Conservation (phyloP, 2,113 vertebrate genomes). For the Calyptommatus sinebrachiatus region DNA sequence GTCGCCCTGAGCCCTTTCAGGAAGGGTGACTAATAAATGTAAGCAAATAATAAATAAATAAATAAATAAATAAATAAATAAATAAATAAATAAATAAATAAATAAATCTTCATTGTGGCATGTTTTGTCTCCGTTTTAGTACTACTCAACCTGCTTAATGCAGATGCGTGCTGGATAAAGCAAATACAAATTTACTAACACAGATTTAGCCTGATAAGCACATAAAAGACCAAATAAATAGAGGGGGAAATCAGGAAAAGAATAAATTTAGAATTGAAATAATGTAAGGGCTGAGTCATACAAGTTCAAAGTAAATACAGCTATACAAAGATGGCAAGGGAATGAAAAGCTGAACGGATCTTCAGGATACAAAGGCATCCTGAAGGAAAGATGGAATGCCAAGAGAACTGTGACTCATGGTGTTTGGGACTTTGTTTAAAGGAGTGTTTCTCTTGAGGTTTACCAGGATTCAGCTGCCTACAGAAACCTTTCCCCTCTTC, state of each 20-base stretch:
- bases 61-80: no score
- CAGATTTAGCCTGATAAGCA: no score
- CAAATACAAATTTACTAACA: no score
- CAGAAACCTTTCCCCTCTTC: not conserved
- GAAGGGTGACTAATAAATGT: no score
- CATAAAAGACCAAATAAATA: not conserved
- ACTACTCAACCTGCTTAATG: no score
- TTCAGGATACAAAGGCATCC: constrained; percentile 5
- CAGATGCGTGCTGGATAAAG: no score
- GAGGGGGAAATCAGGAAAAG: not conserved
- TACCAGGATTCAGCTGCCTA: constrained; percentile 16
- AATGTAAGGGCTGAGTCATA: not conserved
- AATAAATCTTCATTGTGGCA: no score
- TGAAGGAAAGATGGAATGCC: not conserved
- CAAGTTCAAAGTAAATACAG: not conserved
- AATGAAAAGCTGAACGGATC: not conserved
- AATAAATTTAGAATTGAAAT: not conserved
- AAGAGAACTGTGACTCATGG: constrained; percentile 2
- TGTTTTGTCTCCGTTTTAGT: no score
- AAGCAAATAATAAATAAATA: no score
- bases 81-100: no score
- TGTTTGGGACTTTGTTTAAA: constrained; percentile 4
- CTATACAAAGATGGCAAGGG: not conserved
- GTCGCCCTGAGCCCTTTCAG: no score
- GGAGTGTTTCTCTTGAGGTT: constrained; percentile 14